Evolutionary conservation across 2,113 vertebrate genomes (phyloP), one percentile per base, ranked within the genome.

Genomic region (Catagonus wagneri): DNA sequence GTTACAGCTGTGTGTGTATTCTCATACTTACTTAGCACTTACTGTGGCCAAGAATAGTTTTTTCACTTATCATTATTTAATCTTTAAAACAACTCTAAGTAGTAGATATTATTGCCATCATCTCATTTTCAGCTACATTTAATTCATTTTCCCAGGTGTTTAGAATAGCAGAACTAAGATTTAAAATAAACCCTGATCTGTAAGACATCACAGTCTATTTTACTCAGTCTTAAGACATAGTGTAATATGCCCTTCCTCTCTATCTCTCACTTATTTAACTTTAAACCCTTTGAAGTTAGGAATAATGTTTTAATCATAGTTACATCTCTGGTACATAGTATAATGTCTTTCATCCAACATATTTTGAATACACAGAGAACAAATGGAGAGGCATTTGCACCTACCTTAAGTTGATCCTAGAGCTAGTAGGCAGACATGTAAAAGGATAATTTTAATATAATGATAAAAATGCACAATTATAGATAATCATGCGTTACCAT

Each of bases 1-100:
- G 44, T 89, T 23, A 84, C 16, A 96, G 23, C 23, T 32, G 72
- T 83, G 84, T 36, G 15, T 0, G 20, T 50, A n/a, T 39, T 0
- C 36, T 89, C 61, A 20, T 81, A 66, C 34, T 94, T 78, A 95
- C 6, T 93, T 81, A 74, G 56, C 65, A 75, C 44, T 95, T 79
- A 69, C 1, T 80, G 13, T 63, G n/a, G 66, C 7, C 50, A 93
- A 44, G 29, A 84, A 69, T 9, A 66, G 11, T 25, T 87, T 87
- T 95, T 91, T 93, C 23, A 58, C 50, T 66, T 61, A 83, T 65
- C 29, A 68, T 81, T 44, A 93, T 83, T 93, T 83, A 52, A 84
- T 87, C 25, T 60, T 92, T 75, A 86, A 79, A 86, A 72, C 56
- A 87, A 81, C 39, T 86, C 11, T 79, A 50, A 32, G 13, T 86